phyloP scores from a whole-genome alignment of 2,888 invertebrate species.

The Cephus pygmeus region DNA sequence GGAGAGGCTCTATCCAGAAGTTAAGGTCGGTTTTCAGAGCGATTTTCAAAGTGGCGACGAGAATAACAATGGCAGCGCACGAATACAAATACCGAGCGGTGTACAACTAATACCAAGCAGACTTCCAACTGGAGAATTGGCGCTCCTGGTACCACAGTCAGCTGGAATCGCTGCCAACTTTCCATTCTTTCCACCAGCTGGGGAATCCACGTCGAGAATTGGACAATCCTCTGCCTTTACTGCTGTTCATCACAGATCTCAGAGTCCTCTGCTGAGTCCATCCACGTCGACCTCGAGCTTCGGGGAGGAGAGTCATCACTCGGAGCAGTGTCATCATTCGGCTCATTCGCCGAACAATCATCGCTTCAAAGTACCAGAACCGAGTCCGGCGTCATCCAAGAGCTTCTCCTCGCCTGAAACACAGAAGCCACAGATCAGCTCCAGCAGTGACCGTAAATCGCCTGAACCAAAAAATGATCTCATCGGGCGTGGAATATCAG shows the following conservation, averaged over 20 bases:
- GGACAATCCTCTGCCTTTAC: constrained; percentile 63
- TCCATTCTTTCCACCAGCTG: constrained; percentile 65
- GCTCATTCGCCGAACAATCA: constrained; percentile 45
- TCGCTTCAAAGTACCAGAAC: constrained; percentile 56
- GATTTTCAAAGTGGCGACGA: constrained; percentile 63
- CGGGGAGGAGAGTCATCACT: constrained; percentile 69
- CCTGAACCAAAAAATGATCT: constrained; percentile 41
- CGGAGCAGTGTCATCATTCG: constrained; percentile 56
- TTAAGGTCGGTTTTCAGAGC: constrained; percentile 62
- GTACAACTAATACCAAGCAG: constrained; percentile 75
- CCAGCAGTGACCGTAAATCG: constrained; percentile 55
- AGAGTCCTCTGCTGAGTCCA: constrained; percentile 80
- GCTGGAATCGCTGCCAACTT: constrained; percentile 66
- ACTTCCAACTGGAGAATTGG: constrained; percentile 75
- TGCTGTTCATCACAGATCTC: constrained; percentile 64
- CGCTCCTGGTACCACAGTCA: constrained; percentile 73
- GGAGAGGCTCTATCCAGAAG: constrained; percentile 63
- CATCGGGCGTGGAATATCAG: background rate
- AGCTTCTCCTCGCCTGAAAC: constrained; percentile 57
- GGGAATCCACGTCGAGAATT: constrained; percentile 48
- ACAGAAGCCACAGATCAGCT: constrained; percentile 61
- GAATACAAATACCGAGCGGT: constrained; percentile 72
- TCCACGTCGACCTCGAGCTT: constrained; percentile 77
- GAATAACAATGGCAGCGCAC: constrained; percentile 69
- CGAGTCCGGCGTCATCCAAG: constrained; percentile 48